Evolutionary conservation across 2,113 vertebrate species (phyloP).

Genomic region (Casuarius casuarius): DNA sequence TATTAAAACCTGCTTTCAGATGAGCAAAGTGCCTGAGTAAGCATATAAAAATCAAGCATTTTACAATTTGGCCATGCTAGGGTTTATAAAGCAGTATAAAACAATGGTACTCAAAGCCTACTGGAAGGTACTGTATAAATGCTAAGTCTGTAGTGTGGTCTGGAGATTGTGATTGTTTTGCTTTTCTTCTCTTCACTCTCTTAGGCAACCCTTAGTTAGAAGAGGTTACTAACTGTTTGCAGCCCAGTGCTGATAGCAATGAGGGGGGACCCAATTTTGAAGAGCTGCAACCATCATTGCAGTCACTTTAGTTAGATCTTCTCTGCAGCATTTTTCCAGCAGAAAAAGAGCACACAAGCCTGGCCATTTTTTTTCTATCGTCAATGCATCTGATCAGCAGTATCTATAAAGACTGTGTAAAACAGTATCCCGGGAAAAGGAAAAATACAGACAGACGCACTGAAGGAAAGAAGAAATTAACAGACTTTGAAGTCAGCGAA

Average conservation of each 20-base stretch:
- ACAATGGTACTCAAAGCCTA: background rate
- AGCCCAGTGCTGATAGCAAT: background rate
- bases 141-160: background rate
- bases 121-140: background rate
- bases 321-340: slow-evolving; percentile 40
- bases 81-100: background rate
- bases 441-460: slow-evolving; percentile 56
- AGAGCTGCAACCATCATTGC: slow-evolving; percentile 18
- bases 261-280: background rate
- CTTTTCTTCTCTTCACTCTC: background rate
- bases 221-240: background rate
- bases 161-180: background rate
- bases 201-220: background rate
- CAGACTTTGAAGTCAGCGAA: slow-evolving; percentile 56
- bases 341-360: background rate
- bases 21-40: background rate
- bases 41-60: background rate
- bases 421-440: slow-evolving; percentile 60
- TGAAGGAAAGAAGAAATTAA: slow-evolving; percentile 53
- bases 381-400: slow-evolving; percentile 61
- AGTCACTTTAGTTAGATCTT: slow-evolving; percentile 45
- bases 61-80: background rate
- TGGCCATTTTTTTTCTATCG: slow-evolving; percentile 27
- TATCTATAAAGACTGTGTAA: slow-evolving; percentile 64
- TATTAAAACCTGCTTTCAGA: background rate